These are phyloP conservation scores for Tineola bisselliella DNA, from an alignment of 2,888 invertebrate genomes.

Conservation along the genomic window DNA sequence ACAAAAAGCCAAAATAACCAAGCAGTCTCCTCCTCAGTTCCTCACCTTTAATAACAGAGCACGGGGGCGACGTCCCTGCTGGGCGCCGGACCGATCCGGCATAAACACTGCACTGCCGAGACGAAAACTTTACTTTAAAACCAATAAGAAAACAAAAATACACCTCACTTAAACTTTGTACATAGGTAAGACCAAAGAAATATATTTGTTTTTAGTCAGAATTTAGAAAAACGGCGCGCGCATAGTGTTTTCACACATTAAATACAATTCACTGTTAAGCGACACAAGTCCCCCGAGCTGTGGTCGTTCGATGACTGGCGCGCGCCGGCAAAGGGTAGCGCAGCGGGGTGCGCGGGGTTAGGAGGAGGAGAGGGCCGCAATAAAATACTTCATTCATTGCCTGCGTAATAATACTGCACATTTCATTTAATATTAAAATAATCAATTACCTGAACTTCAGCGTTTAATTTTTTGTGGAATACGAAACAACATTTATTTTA, in stretches of 20 bases:
- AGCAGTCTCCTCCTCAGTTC: conserved; percentile 16
- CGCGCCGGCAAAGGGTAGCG: conserved; percentile 20
- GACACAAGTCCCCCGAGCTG: conserved; percentile 20
- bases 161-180: neutral
- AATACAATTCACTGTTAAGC: conserved; percentile 22
- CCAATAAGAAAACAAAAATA: conserved; percentile 2
- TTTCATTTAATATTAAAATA: neutral
- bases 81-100: conserved; percentile 48
- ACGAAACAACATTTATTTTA: too few species aligned
- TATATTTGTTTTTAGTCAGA: conserved; percentile 50
- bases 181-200: neutral
- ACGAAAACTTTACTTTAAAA: neutral
- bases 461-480: too few species aligned
- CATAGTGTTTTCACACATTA: conserved; percentile 40
- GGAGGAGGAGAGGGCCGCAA: conserved; percentile 22
- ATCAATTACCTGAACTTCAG: too few species aligned
- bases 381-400: conserved; percentile 15
- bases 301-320: conserved; percentile 58
- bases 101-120: conserved; percentile 59
- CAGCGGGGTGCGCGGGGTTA: conserved; percentile 23
- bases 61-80: conserved; percentile 61
- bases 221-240: conserved; percentile 42
- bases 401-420: neutral
- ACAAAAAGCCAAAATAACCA: conserved; percentile 30
- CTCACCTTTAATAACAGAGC: conserved; percentile 51